These are phyloP conservation scores for Harpagifer antarcticus DNA, from an alignment of 2,797 vertebrate species.

Conservation along the genomic window DNA sequence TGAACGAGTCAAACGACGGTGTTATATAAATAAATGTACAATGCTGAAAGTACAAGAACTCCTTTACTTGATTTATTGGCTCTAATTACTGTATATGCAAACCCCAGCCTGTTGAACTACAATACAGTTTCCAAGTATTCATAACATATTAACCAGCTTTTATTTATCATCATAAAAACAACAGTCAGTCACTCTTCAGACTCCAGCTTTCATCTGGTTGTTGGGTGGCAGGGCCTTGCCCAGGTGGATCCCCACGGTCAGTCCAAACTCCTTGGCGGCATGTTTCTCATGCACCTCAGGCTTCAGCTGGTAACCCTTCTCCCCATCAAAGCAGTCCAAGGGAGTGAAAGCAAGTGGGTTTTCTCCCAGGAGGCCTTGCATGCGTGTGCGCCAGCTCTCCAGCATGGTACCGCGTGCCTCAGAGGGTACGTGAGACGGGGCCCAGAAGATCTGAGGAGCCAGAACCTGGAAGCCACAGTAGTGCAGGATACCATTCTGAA, in stretches of 20 bases:
- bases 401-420: constrained; percentile 80
- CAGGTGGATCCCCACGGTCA: constrained; percentile 85
- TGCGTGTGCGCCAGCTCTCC: constrained; percentile 80
- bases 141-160: background rate
- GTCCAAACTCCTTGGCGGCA: constrained; percentile 76
- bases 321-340: constrained; percentile 84
- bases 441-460: constrained; percentile 90
- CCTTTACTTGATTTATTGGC: background rate
- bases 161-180: background rate
- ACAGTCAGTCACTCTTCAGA: constrained; percentile 20
- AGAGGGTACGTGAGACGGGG: constrained; percentile 59
- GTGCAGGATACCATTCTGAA: constrained; percentile 88
- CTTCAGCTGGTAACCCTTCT: constrained; percentile 85
- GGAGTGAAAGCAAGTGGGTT: constrained; percentile 83
- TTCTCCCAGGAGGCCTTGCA: constrained; percentile 85
- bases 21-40: background rate
- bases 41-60: background rate
- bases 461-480: constrained; percentile 91
- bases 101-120: background rate
- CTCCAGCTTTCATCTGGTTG: constrained; percentile 80
- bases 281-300: constrained; percentile 79
- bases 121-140: too few relatives aligned
- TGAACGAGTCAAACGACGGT: background rate
- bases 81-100: background rate
- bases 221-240: constrained; percentile 80